A percentile compares a stretch with the other conserved stretches of the same genome.
Evolutionary conservation across 2,797 vertebrate genomes (phyloP).

Genomic region (Notolepis coatsorum): DNA sequence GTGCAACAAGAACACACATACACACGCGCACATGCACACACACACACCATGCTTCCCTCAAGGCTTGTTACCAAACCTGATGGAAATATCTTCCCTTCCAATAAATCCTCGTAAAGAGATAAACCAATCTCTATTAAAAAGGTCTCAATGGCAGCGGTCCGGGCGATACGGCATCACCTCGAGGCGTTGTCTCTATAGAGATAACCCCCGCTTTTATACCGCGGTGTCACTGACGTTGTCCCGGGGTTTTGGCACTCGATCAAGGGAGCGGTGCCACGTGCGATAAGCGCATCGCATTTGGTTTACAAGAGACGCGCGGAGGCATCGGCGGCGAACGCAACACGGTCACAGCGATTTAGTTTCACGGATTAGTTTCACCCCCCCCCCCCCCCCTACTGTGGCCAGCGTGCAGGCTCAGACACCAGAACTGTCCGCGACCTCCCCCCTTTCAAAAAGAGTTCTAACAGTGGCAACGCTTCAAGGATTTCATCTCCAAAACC

Average conservation of each 20-base stretch:
- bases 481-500: too few relatives aligned
- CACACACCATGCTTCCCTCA: constrained; percentile 15
- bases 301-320: too few relatives aligned
- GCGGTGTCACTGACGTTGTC: constrained; percentile 46
- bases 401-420: too few relatives aligned
- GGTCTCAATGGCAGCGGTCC: constrained; percentile 40
- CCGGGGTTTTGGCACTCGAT: constrained; percentile 42
- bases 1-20: too few relatives aligned
- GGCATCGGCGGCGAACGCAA: too few relatives aligned
- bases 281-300: too few relatives aligned
- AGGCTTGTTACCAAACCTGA: constrained; percentile 45
- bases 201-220: constrained; percentile 35
- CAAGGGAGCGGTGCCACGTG: constrained; percentile 23
- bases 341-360: too few relatives aligned
- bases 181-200: constrained; percentile 28
- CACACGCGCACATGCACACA: constrained; percentile 4
- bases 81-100: constrained; percentile 42
- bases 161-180: constrained; percentile 43
- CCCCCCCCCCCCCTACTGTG: too few relatives aligned
- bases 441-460: too few relatives aligned
- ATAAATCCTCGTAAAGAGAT: constrained; percentile 62
- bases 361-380: too few relatives aligned
- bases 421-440: too few relatives aligned
- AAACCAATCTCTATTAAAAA: constrained; percentile 62
- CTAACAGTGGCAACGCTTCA: too few relatives aligned